phyloP scores from a whole-genome alignment of 2,113 vertebrate species.

The Columba janthina region DNA sequence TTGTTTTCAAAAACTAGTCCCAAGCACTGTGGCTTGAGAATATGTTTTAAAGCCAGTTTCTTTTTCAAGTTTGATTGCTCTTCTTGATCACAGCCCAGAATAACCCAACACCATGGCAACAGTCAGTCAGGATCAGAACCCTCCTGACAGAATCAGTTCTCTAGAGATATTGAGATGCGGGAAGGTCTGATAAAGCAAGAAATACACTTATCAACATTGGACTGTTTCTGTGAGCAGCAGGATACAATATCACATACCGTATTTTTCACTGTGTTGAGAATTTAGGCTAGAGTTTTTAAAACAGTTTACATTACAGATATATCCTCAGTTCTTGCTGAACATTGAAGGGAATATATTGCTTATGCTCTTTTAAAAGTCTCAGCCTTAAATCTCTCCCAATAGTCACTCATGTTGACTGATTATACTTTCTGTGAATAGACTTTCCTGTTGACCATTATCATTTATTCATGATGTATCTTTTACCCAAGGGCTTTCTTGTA shows the following conservation, averaged over 20 bases:
- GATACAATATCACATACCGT: background rate
- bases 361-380: background rate
- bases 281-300: background rate
- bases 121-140: slow-evolving; percentile 13
- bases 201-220: background rate
- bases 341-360: background rate
- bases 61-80: slow-evolving; percentile 28
- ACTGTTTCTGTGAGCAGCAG: background rate
- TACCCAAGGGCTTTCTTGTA: background rate
- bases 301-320: background rate
- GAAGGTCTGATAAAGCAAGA: slow-evolving; percentile 24
- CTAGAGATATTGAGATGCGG: slow-evolving; percentile 35
- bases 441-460: slow-evolving; percentile 35
- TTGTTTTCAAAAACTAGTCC: background rate
- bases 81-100: slow-evolving; percentile 32
- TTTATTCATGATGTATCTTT: slow-evolving; percentile 48
- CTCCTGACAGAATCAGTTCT: slow-evolving; percentile 41
- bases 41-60: background rate
- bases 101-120: slow-evolving; percentile 43
- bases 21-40: background rate
- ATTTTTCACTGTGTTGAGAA: background rate
- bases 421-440: slow-evolving; percentile 16
- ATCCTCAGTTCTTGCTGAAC: background rate
- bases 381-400: slow-evolving; percentile 17
- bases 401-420: slow-evolving; percentile 34